A percentile compares a stretch with the other conserved stretches of the same genome.
phyloP scores from a whole-genome alignment of 2,888 invertebrate species.

The Eupithecia pulchellata region DNA sequence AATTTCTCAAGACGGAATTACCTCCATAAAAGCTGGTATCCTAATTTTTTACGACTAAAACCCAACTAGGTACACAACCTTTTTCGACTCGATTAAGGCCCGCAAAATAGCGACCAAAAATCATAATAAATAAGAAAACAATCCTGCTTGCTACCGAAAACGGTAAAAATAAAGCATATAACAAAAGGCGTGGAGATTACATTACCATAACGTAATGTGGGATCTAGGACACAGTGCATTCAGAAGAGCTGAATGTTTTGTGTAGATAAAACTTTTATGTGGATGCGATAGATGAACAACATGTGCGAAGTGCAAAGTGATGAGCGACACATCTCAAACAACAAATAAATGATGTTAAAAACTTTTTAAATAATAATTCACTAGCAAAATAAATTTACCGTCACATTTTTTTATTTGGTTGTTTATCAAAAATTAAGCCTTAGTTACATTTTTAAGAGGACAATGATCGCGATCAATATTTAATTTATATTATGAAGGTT shows the following conservation, averaged over 20 bases:
- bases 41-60: slow-evolving; percentile 22
- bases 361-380: too few relatives aligned
- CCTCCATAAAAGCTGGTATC: slow-evolving; percentile 23
- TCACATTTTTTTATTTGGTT: too few relatives aligned
- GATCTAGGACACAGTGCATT: slow-evolving; percentile 23
- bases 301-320: neutral
- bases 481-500: too few relatives aligned
- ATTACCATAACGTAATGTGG: slow-evolving; percentile 45
- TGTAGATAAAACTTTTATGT: neutral
- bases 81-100: slow-evolving; percentile 16
- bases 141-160: slow-evolving; percentile 30
- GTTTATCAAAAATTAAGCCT: too few relatives aligned
- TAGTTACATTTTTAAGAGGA: too few relatives aligned
- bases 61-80: slow-evolving; percentile 20
- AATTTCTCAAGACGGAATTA: slow-evolving; percentile 8
- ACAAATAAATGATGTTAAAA: neutral
- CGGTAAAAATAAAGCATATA: slow-evolving; percentile 42
- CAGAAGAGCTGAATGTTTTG: slow-evolving; percentile 5
- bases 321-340: neutral
- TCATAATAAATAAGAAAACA: slow-evolving; percentile 39
- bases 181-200: slow-evolving; percentile 42
- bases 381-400: too few relatives aligned
- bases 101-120: slow-evolving; percentile 33
- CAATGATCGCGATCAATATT: neutral
- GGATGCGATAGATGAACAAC: neutral